A percentile compares a stretch with the other conserved stretches of the same genome.
These are phyloP conservation scores for Perodicticus potto DNA, from an alignment of 2,797 vertebrate genomes.

Conservation along the genomic window DNA sequence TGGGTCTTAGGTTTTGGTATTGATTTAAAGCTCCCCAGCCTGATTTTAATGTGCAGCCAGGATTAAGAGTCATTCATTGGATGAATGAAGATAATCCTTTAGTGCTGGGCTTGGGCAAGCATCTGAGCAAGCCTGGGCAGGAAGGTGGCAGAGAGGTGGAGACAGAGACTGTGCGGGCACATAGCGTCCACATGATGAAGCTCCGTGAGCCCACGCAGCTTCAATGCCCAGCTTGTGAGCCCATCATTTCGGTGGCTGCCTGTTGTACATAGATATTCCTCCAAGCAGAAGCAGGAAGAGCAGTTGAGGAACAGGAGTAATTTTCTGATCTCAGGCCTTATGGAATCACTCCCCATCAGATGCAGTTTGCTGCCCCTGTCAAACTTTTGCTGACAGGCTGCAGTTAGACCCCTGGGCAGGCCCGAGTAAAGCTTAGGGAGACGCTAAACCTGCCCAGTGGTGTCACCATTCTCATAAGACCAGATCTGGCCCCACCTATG, in stretches of 20 bases:
- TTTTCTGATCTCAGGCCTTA: not conserved
- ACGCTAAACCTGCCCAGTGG: rapidly evolving
- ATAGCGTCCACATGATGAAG: rapidly evolving
- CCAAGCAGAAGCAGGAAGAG: not conserved
- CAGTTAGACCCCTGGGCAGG: not conserved
- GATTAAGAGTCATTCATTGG: not conserved
- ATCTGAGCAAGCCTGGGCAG: not conserved
- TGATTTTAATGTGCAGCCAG: not conserved
- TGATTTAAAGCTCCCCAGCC: not conserved
- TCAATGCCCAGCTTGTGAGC: rapidly evolving
- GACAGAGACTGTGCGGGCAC: rapidly evolving
- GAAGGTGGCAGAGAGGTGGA: not conserved
- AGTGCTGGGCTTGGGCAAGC: rapidly evolving
- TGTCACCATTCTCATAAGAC: not conserved
- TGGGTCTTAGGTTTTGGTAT: not conserved
- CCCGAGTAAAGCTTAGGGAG: rapidly evolving
- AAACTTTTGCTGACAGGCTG: not conserved
- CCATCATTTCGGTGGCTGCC: not conserved
- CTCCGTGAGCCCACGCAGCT: rapidly evolving
- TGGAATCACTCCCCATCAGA: not conserved
- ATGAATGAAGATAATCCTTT: not conserved
- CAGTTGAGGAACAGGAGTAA: not conserved
- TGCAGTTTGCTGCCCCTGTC: not conserved
- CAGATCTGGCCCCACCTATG: not conserved
- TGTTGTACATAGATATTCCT: not conserved